Conservation (phyloP, 2,888 invertebrate genomes). For the Polymixis lichenea region DNA sequence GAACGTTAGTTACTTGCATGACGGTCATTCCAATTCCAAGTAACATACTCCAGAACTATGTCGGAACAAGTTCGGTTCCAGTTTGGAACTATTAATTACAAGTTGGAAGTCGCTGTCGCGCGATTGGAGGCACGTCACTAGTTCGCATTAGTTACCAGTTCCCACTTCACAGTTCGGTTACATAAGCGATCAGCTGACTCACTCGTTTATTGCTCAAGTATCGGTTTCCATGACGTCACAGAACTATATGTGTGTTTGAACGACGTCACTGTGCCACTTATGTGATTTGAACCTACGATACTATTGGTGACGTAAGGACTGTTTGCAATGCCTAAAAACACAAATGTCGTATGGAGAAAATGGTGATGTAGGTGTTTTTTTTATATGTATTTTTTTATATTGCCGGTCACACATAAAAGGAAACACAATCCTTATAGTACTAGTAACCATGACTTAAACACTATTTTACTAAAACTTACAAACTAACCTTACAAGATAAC, state of each 20-base stretch:
- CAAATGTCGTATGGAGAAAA: not conserved
- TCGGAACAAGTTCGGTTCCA: slow-evolving; percentile 45
- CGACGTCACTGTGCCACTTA: slow-evolving; percentile 2
- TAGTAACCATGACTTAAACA: too few species aligned
- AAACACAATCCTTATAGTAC: too few species aligned
- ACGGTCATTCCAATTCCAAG: slow-evolving; percentile 51
- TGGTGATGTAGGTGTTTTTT: too few species aligned
- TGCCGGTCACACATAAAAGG: too few species aligned
- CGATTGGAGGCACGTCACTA: slow-evolving; percentile 55
- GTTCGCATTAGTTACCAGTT: slow-evolving; percentile 41
- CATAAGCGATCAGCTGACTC: slow-evolving; percentile 51
- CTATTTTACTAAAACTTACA: too few species aligned
- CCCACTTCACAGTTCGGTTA: slow-evolving; percentile 41
- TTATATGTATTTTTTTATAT: too few species aligned
- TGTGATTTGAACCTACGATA: not conserved
- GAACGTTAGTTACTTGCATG: slow-evolving; percentile 19
- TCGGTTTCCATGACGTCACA: slow-evolving; percentile 34
- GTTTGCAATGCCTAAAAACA: not conserved
- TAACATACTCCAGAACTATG: slow-evolving; percentile 52
- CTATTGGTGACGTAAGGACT: not conserved
- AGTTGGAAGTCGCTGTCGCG: slow-evolving; percentile 59
- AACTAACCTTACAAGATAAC: too few species aligned
- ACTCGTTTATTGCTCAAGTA: slow-evolving; percentile 43
- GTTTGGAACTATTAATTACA: slow-evolving; percentile 61
- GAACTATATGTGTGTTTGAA: slow-evolving; percentile 8